phyloP scores from a whole-genome alignment of 2,888 invertebrate genomes.

The Rutpela maculata region DNA sequence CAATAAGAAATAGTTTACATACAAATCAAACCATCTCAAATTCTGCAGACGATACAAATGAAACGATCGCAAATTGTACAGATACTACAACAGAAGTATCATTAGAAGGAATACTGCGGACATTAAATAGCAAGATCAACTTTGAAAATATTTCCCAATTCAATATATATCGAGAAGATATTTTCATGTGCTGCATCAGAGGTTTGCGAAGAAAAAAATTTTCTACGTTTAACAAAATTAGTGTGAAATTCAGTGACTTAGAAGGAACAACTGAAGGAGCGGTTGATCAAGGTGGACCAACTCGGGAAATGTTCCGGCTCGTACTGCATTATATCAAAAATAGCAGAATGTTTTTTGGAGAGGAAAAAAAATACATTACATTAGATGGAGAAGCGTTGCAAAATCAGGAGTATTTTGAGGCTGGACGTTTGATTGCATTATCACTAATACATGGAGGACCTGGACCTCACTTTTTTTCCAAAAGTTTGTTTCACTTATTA shows the following conservation, averaged over 20 bases:
- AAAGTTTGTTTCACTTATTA: background rate
- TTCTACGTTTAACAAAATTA: conserved; percentile 34
- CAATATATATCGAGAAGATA: too few species aligned
- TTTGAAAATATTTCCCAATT: too few species aligned
- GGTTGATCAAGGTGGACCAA: conserved; percentile 39
- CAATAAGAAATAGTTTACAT: too few species aligned
- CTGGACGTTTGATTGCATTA: conserved; percentile 2
- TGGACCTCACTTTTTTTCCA: conserved; percentile 7
- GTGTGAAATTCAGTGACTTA: conserved; percentile 36
- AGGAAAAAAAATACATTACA: conserved; percentile 24
- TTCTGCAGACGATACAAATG: too few species aligned
- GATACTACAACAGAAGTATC: too few species aligned
- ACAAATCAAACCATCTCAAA: too few species aligned
- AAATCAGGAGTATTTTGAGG: background rate
- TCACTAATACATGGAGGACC: conserved; percentile 8
- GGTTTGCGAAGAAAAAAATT: conserved; percentile 39
- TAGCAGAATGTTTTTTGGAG: conserved; percentile 39
- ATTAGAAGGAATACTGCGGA: too few species aligned
- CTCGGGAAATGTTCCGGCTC: conserved; percentile 36
- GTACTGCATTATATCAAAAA: conserved; percentile 30
- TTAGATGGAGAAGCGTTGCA: background rate
- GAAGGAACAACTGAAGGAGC: conserved; percentile 43
- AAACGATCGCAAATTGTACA: too few species aligned
- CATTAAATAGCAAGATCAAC: too few species aligned
- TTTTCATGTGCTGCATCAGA: conserved; percentile 14